A percentile compares a stretch with the other conserved stretches of the same genome.
Evolutionary conservation across 2,888 invertebrate species (phyloP).

Genomic region (Drosophila neotestacea): DNA sequence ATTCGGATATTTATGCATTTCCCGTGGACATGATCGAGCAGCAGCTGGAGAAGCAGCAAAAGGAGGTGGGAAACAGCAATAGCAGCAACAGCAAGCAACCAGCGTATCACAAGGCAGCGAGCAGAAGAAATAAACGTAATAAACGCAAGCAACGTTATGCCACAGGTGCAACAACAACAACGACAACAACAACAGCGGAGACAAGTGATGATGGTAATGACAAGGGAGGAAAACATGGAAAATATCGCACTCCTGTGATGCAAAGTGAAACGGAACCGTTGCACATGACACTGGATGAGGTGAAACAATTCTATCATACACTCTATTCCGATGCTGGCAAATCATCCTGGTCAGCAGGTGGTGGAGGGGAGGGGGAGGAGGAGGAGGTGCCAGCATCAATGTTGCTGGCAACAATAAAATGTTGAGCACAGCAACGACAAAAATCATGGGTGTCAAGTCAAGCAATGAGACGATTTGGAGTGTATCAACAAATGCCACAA

Average conservation of each 20-base stretch:
- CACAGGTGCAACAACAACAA: constrained; percentile 25
- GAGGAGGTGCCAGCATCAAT: too few species aligned
- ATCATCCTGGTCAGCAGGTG: constrained; percentile 35
- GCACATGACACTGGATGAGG: constrained; percentile 94
- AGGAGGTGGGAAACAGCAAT: constrained; percentile 17
- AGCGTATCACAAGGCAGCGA: constrained; percentile 70
- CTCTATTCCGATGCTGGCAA: constrained; percentile 88
- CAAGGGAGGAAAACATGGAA: constrained; percentile 67
- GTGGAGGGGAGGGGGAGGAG: neutral
- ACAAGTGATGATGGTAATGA: constrained; percentile 75
- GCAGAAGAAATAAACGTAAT: constrained; percentile 81
- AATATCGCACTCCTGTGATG: constrained; percentile 64
- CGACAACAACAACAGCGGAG: constrained; percentile 30
- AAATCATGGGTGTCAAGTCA: constrained; percentile 77
- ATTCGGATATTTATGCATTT: constrained; percentile 94
- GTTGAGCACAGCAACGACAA: constrained; percentile 20
- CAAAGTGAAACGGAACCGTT: constrained; percentile 87
- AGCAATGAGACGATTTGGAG: constrained; percentile 82
- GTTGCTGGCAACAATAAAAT: constrained; percentile 10
- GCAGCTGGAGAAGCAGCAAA: constrained; percentile 32
- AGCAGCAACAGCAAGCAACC: constrained; percentile 50
- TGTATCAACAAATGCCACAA: constrained; percentile 74
- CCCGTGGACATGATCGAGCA: constrained; percentile 91
- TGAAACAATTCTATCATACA: constrained; percentile 92
- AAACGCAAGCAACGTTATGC: constrained; percentile 81